Conservation (phyloP, 64 coral and sea anemone species). For the Porites australiensis region DNA sequence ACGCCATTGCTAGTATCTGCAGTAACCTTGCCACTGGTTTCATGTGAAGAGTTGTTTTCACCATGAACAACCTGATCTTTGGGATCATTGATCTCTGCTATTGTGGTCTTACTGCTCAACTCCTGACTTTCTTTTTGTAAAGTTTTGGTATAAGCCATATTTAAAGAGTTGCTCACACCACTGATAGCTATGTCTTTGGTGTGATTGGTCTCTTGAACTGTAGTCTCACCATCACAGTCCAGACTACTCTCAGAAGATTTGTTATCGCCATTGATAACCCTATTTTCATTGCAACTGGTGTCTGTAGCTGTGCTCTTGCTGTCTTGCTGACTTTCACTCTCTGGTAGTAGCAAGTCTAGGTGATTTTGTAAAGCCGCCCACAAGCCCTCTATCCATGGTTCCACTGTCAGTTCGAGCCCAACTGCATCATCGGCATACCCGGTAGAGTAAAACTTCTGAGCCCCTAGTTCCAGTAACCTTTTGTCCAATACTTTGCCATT, state of each 20-base stretch:
- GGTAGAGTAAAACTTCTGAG: conserved; percentile 78
- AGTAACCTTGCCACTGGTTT: neutral
- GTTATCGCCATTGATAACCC: neutral
- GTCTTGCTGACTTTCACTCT: neutral
- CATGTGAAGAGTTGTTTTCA: neutral
- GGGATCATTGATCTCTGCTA: neutral
- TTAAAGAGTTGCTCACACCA: neutral
- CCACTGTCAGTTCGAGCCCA: conserved; percentile 88
- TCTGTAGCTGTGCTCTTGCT: neutral
- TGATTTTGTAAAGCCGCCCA: conserved; percentile 67
- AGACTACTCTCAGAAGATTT: neutral
- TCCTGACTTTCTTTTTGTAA: too few species aligned
- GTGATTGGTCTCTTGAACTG: neutral
- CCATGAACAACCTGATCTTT: neutral
- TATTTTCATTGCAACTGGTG: neutral
- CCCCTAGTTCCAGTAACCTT: conserved; percentile 81
- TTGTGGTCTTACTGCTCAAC: too few species aligned
- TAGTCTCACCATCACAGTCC: neutral
- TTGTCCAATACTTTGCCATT: conserved; percentile 86
- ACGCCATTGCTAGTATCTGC: neutral
- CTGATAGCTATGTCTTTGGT: neutral
- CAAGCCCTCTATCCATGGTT: conserved; percentile 92
- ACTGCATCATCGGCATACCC: conserved; percentile 96
- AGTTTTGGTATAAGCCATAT: neutral
- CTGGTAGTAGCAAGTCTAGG: conserved; percentile 45